A percentile compares a stretch with the other conserved stretches of the same genome.
These are phyloP conservation scores for Cephalopterus ornatus DNA, from an alignment of 2,113 vertebrate genomes.

Conservation along the genomic window DNA sequence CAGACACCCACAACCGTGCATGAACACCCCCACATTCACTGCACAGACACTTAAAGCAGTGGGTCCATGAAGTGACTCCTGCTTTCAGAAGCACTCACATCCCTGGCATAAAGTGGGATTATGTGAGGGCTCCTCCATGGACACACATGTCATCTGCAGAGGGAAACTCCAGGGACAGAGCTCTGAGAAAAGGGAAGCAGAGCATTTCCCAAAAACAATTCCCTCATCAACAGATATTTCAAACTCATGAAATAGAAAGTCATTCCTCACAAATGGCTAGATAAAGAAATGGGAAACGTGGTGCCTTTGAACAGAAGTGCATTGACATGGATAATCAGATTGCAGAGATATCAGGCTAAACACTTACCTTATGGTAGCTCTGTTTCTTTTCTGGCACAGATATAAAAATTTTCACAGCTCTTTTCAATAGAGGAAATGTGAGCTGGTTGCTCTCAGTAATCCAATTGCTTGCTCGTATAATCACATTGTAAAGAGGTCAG, in stretches of 20 bases:
- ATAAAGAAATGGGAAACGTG: background rate
- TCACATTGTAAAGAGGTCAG: background rate
- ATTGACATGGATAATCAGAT: background rate
- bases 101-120: background rate
- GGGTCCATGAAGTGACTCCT: background rate
- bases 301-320: background rate
- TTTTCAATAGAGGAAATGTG: background rate
- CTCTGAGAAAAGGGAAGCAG: background rate
- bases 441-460: background rate
- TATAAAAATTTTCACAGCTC: background rate
- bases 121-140: background rate
- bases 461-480: background rate
- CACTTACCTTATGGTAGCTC: background rate
- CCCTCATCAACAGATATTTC: background rate
- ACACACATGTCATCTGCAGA: background rate
- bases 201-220: background rate
- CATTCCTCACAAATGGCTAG: background rate
- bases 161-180: background rate
- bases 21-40: background rate
- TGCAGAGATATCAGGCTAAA: background rate
- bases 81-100: background rate
- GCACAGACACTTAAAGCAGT: background rate
- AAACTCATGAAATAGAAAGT: background rate
- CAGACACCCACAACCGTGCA: fast-evolving
- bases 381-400: background rate